A percentile compares a stretch with the other conserved stretches of the same genome.
Evolutionary conservation across 2,797 vertebrate species (phyloP).

Genomic region (Gouania willdenowi): DNA sequence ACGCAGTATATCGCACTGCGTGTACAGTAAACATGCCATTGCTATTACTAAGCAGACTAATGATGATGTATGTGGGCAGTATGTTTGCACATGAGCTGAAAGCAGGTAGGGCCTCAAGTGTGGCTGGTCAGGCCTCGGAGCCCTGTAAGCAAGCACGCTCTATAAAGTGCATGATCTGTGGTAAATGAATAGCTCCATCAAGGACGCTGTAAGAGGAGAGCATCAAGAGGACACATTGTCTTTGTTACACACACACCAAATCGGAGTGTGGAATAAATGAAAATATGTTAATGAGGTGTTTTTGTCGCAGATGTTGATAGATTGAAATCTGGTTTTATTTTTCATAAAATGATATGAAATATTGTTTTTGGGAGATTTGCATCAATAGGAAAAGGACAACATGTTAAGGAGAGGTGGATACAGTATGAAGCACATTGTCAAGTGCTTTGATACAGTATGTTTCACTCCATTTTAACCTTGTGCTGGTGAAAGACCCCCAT

Average conservation of each 20-base stretch:
- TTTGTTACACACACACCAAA: background rate
- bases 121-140: constrained; percentile 11
- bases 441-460: too few relatives aligned
- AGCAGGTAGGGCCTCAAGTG: constrained; percentile 11
- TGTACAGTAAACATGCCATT: constrained; percentile 36
- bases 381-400: too few relatives aligned
- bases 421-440: too few relatives aligned
- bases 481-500: too few relatives aligned
- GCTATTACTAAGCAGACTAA: constrained; percentile 44
- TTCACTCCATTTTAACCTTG: too few relatives aligned
- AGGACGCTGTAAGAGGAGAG: constrained; percentile 4
- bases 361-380: too few relatives aligned
- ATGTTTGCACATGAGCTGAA: constrained; percentile 37
- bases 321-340: too few relatives aligned
- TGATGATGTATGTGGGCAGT: constrained; percentile 39
- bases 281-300: too few relatives aligned
- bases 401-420: too few relatives aligned
- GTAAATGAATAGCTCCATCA: constrained; percentile 40
- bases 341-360: too few relatives aligned
- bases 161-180: constrained; percentile 9
- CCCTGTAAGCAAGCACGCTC: constrained; percentile 2
- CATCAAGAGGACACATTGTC: constrained; percentile 8
- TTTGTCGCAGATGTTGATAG: too few relatives aligned
- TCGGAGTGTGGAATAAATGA: too few relatives aligned
- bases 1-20: constrained; percentile 9